phyloP scores from a whole-genome alignment of 2,888 invertebrate species.

The Limenitis camilla region DNA sequence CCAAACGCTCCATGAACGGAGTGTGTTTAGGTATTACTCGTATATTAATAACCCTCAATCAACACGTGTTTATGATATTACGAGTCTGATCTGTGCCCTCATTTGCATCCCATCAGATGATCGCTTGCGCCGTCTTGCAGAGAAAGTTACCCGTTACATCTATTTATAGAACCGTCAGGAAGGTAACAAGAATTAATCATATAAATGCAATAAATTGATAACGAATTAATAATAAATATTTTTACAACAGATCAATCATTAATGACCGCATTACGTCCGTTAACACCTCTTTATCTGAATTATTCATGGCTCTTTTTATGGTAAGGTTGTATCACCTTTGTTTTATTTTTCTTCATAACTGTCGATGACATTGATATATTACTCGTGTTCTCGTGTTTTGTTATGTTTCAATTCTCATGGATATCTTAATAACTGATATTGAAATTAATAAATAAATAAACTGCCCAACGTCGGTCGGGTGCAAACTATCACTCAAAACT shows the following conservation, averaged over 20 bases:
- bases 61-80: conserved; percentile 22
- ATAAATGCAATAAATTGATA: not conserved
- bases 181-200: conserved; percentile 11
- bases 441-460: too few relatives aligned
- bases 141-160: conserved; percentile 46
- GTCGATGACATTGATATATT: conserved; percentile 4
- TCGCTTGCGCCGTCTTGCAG: conserved; percentile 44
- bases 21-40: conserved; percentile 7
- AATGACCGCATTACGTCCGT: not conserved
- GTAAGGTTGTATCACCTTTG: not conserved
- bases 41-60: conserved; percentile 18
- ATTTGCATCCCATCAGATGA: conserved; percentile 51
- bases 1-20: conserved; percentile 3
- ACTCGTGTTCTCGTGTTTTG: not conserved
- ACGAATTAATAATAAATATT: conserved; percentile 1
- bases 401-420: not conserved
- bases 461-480: too few relatives aligned
- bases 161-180: conserved; percentile 46
- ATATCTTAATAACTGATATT: not conserved
- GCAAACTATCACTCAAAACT: too few relatives aligned
- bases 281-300: not conserved
- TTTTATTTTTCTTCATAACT: not conserved
- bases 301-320: not conserved
- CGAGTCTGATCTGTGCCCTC: conserved; percentile 31
- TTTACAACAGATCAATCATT: not conserved